Evolutionary conservation across 1,140 invertebrate species (phyloP).

Genomic region (Zaprionus inermis): DNA sequence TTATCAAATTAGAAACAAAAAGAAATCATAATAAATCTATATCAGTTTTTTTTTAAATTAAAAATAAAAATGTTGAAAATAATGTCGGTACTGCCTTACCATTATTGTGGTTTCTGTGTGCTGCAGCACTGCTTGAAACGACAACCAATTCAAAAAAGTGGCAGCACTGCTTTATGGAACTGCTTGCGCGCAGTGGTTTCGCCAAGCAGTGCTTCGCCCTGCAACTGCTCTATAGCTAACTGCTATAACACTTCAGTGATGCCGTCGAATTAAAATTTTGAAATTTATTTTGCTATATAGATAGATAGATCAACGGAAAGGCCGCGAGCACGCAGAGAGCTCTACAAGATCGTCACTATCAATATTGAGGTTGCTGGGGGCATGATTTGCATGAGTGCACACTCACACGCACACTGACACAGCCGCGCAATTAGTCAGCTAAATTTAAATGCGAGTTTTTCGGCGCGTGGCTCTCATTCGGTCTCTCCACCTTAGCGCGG

Average conservation of each 20-base stretch:
- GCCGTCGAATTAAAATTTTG: not conserved
- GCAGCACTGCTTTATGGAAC: not conserved
- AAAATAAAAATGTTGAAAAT: no score
- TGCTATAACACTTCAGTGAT: not conserved
- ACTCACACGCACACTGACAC: not conserved
- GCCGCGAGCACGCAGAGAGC: not conserved
- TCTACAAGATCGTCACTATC: not conserved
- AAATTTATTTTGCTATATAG: not conserved
- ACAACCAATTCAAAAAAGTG: no score
- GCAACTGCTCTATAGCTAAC: not conserved
- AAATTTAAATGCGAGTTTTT: constrained; percentile 15
- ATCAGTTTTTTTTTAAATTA: no score
- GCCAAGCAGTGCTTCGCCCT: not conserved
- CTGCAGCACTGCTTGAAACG: no score
- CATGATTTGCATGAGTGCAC: constrained; percentile 6
- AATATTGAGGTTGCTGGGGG: constrained; percentile 4
- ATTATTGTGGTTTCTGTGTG: no score
- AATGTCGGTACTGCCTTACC: no score
- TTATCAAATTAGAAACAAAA: no score
- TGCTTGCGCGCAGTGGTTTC: constrained; percentile 11
- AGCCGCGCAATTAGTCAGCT: constrained; percentile 6
- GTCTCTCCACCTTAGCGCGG: not conserved
- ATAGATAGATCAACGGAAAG: not conserved
- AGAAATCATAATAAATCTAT: no score
- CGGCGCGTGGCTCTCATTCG: constrained; percentile 39